These are phyloP conservation scores for Periplaneta americana DNA, from an alignment of 1,140 invertebrate genomes.

Conservation along the genomic window DNA sequence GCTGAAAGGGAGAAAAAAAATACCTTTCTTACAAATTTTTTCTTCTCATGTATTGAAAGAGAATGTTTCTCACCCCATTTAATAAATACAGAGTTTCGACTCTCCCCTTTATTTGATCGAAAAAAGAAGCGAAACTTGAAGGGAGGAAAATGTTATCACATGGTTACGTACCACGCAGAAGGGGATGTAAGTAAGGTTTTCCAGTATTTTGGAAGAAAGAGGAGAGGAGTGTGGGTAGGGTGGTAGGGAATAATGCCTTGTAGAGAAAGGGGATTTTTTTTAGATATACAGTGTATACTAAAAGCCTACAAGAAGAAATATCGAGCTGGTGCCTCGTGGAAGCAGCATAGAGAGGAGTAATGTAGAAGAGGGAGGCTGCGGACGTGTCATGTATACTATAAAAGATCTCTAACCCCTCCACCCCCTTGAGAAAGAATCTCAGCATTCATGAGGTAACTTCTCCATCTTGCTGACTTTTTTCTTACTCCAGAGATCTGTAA, in stretches of 20 bases:
- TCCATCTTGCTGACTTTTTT: neutral
- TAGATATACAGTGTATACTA: neutral
- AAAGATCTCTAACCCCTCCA: neutral
- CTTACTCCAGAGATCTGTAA: neutral
- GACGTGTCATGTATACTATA: neutral
- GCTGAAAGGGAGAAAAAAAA: neutral
- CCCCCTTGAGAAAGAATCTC: neutral
- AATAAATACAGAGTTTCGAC: neutral
- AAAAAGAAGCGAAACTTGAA: neutral
- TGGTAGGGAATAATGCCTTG: neutral
- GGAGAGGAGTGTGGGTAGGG: neutral
- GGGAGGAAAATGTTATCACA: neutral
- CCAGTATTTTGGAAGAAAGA: neutral
- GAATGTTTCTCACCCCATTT: neutral
- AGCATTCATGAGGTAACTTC: neutral
- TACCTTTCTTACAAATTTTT: neutral
- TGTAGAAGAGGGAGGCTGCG: neutral
- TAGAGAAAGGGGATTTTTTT: neutral
- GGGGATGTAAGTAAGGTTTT: neutral
- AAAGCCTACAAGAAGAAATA: neutral
- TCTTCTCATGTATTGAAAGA: neutral
- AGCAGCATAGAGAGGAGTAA: neutral
- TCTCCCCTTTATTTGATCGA: neutral
- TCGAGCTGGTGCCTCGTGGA: neutral
- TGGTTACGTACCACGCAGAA: neutral